A percentile compares a stretch with the other conserved stretches of the same genome.
phyloP scores from a whole-genome alignment of 2,888 invertebrate genomes.

The Acronicta aceris region DNA sequence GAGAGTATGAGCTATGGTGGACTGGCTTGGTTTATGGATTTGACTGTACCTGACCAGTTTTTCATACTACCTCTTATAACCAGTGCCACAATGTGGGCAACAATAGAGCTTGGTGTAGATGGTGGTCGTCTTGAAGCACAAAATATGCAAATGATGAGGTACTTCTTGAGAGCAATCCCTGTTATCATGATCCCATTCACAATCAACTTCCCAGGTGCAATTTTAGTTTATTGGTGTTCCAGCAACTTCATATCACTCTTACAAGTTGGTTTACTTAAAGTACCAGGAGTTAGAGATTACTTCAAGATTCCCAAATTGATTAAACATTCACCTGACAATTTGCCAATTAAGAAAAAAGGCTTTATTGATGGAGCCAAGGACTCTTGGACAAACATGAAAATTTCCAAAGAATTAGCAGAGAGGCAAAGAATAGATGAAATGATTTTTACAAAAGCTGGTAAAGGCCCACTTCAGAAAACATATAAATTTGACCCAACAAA shows the following conservation, averaged over 20 bases:
- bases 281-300: slow-evolving; percentile 92
- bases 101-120: slow-evolving; percentile 95
- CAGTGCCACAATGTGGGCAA: slow-evolving; percentile 93
- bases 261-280: slow-evolving; percentile 94
- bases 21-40: slow-evolving; percentile 96
- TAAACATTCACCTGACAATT: slow-evolving; percentile 86
- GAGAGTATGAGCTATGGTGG: slow-evolving; percentile 97
- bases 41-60: slow-evolving; percentile 97
- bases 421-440: slow-evolving; percentile 93
- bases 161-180: slow-evolving; percentile 93
- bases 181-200: slow-evolving; percentile 95
- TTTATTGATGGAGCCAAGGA: slow-evolving; percentile 94
- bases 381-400: slow-evolving; percentile 95
- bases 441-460: slow-evolving; percentile 95
- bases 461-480: slow-evolving; percentile 96
- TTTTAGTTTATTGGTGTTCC: slow-evolving; percentile 96
- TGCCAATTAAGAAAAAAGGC: slow-evolving; percentile 93
- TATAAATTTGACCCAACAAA: slow-evolving; percentile 95
- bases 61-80: slow-evolving; percentile 96
- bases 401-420: slow-evolving; percentile 93
- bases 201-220: slow-evolving; percentile 95
- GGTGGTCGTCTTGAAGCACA: slow-evolving; percentile 90
- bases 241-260: slow-evolving; percentile 95
- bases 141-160: slow-evolving; percentile 92
- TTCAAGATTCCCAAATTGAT: slow-evolving; percentile 93